Evolutionary conservation across 1,140 invertebrate genomes (phyloP).

Genomic region (Asobara japonica): DNA sequence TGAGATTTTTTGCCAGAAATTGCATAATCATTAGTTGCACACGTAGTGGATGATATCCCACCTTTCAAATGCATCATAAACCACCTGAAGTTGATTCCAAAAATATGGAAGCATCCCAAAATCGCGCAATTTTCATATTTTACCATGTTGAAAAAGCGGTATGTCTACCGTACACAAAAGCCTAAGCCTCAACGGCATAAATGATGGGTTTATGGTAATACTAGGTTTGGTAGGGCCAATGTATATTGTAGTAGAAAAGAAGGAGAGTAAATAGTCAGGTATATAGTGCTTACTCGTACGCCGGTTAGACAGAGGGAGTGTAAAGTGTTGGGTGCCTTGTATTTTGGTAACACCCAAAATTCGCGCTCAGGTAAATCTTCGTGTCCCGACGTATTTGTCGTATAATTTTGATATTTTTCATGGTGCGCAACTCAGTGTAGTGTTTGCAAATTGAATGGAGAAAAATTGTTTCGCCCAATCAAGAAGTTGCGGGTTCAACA

Average conservation of each 20-base stretch:
- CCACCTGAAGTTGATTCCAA: no score
- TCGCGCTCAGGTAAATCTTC: constrained; percentile 54
- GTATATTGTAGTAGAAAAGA: background rate
- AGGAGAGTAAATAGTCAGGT: constrained; percentile 27
- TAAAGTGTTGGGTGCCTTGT: constrained; percentile 61
- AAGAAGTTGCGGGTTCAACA: background rate
- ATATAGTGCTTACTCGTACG: constrained; percentile 19
- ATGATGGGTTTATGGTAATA: constrained; percentile 61
- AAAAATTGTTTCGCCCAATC: background rate
- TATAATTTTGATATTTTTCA: constrained; percentile 63
- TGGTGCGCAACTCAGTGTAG: constrained; percentile 6
- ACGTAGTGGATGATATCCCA: no score
- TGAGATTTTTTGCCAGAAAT: no score
- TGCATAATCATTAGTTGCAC: no score
- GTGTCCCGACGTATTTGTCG: constrained; percentile 62
- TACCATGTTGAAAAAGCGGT: constrained; percentile 43
- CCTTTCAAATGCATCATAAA: no score
- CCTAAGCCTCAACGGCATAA: constrained; percentile 51
- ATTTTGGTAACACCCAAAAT: constrained; percentile 44
- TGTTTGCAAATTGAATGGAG: background rate
- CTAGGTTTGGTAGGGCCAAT: constrained; percentile 39
- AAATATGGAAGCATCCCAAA: no score
- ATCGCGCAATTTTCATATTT: constrained; percentile 56
- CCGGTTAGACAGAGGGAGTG: constrained; percentile 37
- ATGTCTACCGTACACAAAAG: constrained; percentile 35